Conservation (phyloP, 2,113 vertebrate genomes). For the Ptychochromis oligacanthus region DNA sequence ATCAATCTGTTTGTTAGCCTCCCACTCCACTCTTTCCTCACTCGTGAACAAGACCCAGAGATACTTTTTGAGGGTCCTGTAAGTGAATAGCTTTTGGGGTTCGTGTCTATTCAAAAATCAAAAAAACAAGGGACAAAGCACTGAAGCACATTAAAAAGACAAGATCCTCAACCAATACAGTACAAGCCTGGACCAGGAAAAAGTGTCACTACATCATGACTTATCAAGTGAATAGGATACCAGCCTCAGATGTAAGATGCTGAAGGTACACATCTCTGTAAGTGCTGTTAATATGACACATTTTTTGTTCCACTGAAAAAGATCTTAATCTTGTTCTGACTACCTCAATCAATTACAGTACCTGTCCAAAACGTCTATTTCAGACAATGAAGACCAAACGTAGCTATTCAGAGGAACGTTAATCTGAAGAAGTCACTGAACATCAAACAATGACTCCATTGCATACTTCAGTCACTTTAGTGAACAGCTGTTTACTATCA, state of each 20-base stretch:
- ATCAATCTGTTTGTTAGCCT: neutral
- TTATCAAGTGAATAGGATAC: neutral
- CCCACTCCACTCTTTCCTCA: neutral
- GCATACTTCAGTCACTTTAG: neutral
- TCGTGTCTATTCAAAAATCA: neutral
- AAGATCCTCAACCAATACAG: neutral
- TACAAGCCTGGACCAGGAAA: neutral
- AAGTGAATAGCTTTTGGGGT: neutral
- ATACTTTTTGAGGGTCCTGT: neutral
- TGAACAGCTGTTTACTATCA: neutral
- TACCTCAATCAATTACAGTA: neutral
- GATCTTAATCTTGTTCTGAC: neutral
- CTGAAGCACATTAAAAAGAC: neutral
- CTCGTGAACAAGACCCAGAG: neutral
- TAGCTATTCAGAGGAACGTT: neutral
- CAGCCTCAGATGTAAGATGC: neutral
- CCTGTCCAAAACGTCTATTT: neutral
- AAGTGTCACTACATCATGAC: neutral
- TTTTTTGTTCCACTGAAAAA: neutral
- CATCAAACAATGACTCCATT: slow-evolving; percentile 25
- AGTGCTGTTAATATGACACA: neutral
- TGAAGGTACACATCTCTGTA: no score
- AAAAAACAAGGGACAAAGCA: neutral
- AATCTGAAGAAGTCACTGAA: neutral
- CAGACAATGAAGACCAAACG: slow-evolving; percentile 24